A percentile compares a stretch with the other conserved stretches of the same genome.
These are phyloP conservation scores for Leptopilina myrica DNA, from an alignment of 2,888 invertebrate genomes.

Conservation along the genomic window DNA sequence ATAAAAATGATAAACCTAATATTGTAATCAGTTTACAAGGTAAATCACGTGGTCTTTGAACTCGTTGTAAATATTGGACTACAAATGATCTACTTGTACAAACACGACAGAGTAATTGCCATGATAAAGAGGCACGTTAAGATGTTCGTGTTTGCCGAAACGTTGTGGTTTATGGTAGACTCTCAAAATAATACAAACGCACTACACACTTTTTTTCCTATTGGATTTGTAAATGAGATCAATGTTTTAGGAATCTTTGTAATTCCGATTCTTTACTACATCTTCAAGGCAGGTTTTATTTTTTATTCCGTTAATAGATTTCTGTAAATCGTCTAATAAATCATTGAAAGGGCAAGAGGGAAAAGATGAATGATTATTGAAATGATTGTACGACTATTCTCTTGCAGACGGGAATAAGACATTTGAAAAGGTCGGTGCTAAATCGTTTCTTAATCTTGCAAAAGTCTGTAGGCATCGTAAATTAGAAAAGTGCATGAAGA, in stretches of 20 bases:
- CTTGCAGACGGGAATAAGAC: neutral
- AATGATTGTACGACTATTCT: too few relatives aligned
- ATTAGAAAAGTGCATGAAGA: slow-evolving; percentile 41
- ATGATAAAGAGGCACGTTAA: slow-evolving; percentile 30
- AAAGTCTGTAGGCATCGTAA: slow-evolving; percentile 31
- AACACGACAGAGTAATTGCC: slow-evolving; percentile 12
- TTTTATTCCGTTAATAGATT: too few relatives aligned
- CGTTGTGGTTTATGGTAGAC: neutral
- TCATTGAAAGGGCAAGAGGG: too few relatives aligned
- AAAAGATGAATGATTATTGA: too few relatives aligned
- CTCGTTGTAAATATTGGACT: slow-evolving; percentile 23
- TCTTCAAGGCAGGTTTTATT: neutral
- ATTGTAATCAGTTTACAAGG: slow-evolving; percentile 2
- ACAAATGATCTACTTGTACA: slow-evolving; percentile 34
- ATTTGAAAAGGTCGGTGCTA: neutral
- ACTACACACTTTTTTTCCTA: neutral
- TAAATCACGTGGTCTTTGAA: slow-evolving; percentile 20
- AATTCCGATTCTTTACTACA: neutral
- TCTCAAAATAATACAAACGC: slow-evolving; percentile 30
- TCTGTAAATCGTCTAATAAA: too few relatives aligned
- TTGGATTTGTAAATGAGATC: neutral
- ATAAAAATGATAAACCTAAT: slow-evolving; percentile 5
- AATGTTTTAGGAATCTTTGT: neutral
- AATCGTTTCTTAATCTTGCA: slow-evolving; percentile 52
- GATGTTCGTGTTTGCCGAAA: slow-evolving; percentile 21